A percentile compares a stretch with the other conserved stretches of the same genome.
Conservation (phyloP, 1,140 invertebrate genomes). For the Hycleus cichorii region DNA sequence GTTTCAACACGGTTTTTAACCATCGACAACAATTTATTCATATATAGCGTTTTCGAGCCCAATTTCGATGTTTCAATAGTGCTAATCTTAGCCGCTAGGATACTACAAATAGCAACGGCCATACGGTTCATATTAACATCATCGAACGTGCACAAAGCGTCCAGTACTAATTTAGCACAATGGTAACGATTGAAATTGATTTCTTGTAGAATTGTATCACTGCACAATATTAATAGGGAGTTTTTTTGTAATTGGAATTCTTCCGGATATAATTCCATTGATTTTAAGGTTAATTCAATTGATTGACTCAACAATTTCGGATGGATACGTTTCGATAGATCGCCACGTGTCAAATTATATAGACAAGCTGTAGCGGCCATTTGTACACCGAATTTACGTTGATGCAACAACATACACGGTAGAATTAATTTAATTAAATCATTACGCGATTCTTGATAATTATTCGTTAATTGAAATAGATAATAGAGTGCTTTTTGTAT, state of each 20-base stretch:
- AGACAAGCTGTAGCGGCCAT: constrained; percentile 76
- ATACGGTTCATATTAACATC: constrained; percentile 71
- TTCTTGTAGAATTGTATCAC: constrained; percentile 70
- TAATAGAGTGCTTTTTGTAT: constrained; percentile 68
- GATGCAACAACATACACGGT: constrained; percentile 59
- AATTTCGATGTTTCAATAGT: constrained; percentile 66
- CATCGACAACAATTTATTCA: constrained; percentile 65
- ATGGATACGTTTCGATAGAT: constrained; percentile 60
- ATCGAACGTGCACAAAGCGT: constrained; percentile 65
- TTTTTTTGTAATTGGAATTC: constrained; percentile 66
- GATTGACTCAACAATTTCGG: constrained; percentile 58
- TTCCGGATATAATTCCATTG: constrained; percentile 67
- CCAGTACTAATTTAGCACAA: constrained; percentile 69
- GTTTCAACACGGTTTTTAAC: constrained; percentile 57
- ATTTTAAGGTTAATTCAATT: constrained; percentile 60
- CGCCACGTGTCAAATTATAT: constrained; percentile 69
- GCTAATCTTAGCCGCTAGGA: constrained; percentile 59
- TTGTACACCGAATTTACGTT: constrained; percentile 57
- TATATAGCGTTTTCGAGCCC: constrained; percentile 61
- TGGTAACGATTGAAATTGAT: constrained; percentile 66
- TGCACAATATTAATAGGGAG: constrained; percentile 67
- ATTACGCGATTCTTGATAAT: constrained; percentile 41
- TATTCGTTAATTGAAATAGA: constrained; percentile 54
- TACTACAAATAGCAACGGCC: constrained; percentile 78
- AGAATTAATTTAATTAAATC: constrained; percentile 68